phyloP scores from a whole-genome alignment of 92 coral and sea anemone genomes.

The Pocillopora meandrina region DNA sequence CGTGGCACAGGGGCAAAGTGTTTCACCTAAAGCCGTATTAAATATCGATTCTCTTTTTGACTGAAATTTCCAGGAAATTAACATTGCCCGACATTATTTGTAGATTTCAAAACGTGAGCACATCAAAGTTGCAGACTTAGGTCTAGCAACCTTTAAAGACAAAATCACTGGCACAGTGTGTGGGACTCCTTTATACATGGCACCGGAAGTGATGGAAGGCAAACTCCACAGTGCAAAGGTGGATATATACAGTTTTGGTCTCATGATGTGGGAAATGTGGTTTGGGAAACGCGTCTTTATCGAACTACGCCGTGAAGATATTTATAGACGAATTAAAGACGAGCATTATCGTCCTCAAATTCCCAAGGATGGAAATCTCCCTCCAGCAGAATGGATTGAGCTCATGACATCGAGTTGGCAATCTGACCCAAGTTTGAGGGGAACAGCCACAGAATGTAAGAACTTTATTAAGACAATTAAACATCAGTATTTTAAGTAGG shows the following conservation, averaged over 20 bases:
- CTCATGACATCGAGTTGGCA: slow-evolving; percentile 1
- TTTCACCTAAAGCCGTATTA: no score
- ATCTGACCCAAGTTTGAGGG: not conserved
- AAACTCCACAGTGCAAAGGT: not conserved
- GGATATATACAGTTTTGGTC: slow-evolving; percentile 8
- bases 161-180: slow-evolving; percentile 6
- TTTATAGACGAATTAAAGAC: not conserved
- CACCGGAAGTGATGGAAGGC: slow-evolving; percentile 20
- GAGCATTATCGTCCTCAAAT: slow-evolving; percentile 1
- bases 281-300: not conserved
- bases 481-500: not conserved
- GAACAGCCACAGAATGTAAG: not conserved
- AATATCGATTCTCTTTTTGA: not conserved
- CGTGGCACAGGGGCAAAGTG: no score
- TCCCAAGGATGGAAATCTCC: not conserved
- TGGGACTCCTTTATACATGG: slow-evolving; percentile 10
- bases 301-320: not conserved
- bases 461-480: not conserved
- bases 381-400: slow-evolving; percentile 1
- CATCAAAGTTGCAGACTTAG: slow-evolving; percentile 28
- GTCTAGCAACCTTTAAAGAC: not conserved
- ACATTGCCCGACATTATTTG: no score
- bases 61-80: not conserved
- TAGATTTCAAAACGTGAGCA: not conserved
- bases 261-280: slow-evolving; percentile 25